Conservation (phyloP, 2,888 invertebrate genomes). For the Carterocephalus palaemon region DNA sequence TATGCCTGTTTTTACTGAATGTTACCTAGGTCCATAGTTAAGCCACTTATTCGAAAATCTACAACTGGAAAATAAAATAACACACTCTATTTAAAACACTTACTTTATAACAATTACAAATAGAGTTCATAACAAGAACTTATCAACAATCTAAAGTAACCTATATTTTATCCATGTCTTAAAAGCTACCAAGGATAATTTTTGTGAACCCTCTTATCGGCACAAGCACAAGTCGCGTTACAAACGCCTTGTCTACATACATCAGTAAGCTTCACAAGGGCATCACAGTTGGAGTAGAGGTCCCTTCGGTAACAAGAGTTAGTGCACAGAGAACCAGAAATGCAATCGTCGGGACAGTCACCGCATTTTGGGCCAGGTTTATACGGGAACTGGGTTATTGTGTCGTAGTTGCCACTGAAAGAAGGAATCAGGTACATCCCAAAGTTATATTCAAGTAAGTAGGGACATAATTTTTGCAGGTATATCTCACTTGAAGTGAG, state of each 20-base stretch:
- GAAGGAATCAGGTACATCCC: no score
- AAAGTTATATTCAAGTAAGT: no score
- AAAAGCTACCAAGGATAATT: slow-evolving; percentile 41
- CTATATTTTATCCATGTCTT: no score
- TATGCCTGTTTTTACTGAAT: no score
- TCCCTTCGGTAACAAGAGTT: slow-evolving; percentile 85
- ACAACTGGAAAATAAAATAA: slow-evolving; percentile 12
- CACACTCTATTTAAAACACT: slow-evolving; percentile 7
- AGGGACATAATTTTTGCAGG: no score
- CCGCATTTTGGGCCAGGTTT: slow-evolving; percentile 81
- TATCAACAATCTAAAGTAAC: no score
- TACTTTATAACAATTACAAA: not conserved
- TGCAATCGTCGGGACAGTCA: slow-evolving; percentile 82
- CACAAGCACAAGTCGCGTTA: slow-evolving; percentile 86
- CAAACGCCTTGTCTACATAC: slow-evolving; percentile 78
- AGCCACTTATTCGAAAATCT: no score
- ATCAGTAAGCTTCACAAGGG: slow-evolving; percentile 68
- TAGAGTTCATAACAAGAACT: slow-evolving; percentile 5
- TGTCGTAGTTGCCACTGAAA: slow-evolving; percentile 84
- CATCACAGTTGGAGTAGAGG: slow-evolving; percentile 85
- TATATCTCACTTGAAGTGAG: no score
- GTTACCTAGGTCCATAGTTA: no score
- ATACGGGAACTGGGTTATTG: slow-evolving; percentile 82
- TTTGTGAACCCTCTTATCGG: slow-evolving; percentile 65
- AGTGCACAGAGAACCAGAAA: slow-evolving; percentile 82